Conservation (phyloP, 1,140 invertebrate genomes). For the Theocolax elegans region DNA sequence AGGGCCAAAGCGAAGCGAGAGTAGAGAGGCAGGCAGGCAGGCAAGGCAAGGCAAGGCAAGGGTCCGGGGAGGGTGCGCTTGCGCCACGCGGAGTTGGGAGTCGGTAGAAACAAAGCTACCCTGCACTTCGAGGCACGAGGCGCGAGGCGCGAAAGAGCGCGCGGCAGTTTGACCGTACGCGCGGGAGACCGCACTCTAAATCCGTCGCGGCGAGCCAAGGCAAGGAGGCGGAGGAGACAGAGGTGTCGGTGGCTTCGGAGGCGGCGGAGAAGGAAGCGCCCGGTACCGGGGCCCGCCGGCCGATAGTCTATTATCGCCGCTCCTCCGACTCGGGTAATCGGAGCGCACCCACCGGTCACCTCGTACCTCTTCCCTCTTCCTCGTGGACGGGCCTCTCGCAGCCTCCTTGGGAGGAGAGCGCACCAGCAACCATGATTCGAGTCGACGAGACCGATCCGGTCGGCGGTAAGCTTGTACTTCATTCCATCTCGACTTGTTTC, state of each 20-base stretch:
- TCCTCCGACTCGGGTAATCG: slow-evolving; percentile 37
- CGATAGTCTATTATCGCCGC: slow-evolving; percentile 61
- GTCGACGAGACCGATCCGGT: slow-evolving; percentile 87
- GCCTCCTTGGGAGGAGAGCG: not conserved
- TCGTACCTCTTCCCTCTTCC: no score
- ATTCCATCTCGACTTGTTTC: slow-evolving; percentile 8
- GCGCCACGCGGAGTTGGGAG: no score
- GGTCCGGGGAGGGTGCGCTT: slow-evolving; percentile 60
- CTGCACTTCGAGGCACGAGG: no score
- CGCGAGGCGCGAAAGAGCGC: no score
- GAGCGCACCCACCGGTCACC: no score
- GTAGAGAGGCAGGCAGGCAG: slow-evolving; percentile 35
- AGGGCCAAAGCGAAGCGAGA: no score
- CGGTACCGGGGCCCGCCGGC: not conserved
- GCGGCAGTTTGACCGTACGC: no score
- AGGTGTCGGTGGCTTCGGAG: slow-evolving; percentile 54
- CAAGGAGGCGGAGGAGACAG: no score
- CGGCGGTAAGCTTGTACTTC: slow-evolving; percentile 77
- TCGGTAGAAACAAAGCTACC: no score
- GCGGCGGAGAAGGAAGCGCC: slow-evolving; percentile 48
- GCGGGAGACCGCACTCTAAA: no score
- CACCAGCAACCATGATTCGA: slow-evolving; percentile 74
- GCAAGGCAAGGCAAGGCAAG: slow-evolving; percentile 48
- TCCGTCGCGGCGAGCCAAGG: slow-evolving; percentile 63
- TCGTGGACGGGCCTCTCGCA: no score